Evolutionary conservation across 2,113 vertebrate genomes (phyloP), one percentile per base, ranked within the genome.

Genomic region (Phoenicopterus ruber): DNA sequence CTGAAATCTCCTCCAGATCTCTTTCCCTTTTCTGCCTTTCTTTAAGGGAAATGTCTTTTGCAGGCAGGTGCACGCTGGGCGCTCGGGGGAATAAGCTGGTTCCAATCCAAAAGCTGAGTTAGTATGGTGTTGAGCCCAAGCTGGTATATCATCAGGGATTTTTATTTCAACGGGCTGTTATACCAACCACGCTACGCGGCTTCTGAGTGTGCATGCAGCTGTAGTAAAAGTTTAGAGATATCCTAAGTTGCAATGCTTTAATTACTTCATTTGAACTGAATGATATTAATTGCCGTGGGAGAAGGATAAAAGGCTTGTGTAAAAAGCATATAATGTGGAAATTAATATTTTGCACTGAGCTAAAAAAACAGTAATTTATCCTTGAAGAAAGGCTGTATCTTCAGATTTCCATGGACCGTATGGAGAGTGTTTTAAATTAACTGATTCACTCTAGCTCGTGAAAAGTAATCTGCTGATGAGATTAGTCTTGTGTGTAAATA

Each of bases 171-270:
- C 72, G 36, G 46, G 55, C 66, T 87, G 32, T 52, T 59, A 21
- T 0, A 25, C 42, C 57, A 69, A 4, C 63, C 46, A 0, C 59
- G 34, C 44, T 26, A 0, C 1, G 6, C 38, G 65, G 61, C 67
- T 77, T 40, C 78, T 26, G 82, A 25, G 47, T 14, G 47, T 57
- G 25, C 44, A 2, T 29, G 24, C 82, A 85, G 79, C 93, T 78
- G 46, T 40, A 86, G 28, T 19, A 40, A 9, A 55, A 88, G 18
- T n/a, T 54, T 42, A 47, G 38, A 76, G 34, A 38, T 34, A 58
- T 5, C 65, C 47, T 32, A 42, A 54, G 46, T 31, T 86, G 28
- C 2, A 4, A 2, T 47, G 54, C 44, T 79, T 82, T 71, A 36
- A 72, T 92, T 77, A 58, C 50, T 88, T 65, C 10, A 16, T 80